Base-by-base conservation (phyloP, 2,797 vertebrate genomes). In the Loris lydekkerianus region DNA sequence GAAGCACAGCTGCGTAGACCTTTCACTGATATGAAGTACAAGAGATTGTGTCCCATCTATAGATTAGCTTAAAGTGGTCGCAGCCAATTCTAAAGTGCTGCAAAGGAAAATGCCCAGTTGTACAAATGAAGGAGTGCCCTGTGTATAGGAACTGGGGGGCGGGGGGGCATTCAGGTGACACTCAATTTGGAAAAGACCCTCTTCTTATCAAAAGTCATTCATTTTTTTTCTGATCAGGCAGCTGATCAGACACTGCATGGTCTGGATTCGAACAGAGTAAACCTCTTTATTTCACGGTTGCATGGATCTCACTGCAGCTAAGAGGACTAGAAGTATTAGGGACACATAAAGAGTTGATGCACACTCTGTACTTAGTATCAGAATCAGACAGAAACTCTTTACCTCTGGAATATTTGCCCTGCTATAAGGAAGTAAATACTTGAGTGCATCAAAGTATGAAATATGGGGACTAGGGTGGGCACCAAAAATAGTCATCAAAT, bases 171-270 rank as follows among this genome's bases (percentile, higher is more conserved):
- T 89, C 69, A 72, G 37, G 10, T 58, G 37, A 43, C 9, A 37
- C 21, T 86, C 31, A 77, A 11, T 86, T 89, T 86, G 56, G 56
- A 95, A 94, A 37, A 83, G 61, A 78, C 23, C 17, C 18, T 73
- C 6, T 91, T 87, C 6, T 91, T 90, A 18, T 83, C 17, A 94
- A 78, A 94, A 89, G 60, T 78, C 37, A 67, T 61, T 93, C 40
- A 78, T 23, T 63, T 75, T 61, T 34, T 2, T 34, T 34, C 34
- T 34, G 34, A 34, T 34, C 3, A 67, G 17, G 37, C 40, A 86
- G 9, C 37, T 14, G 10, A 80, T 43, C 20, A 34, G 46, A 49
- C 14, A 34, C 37, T 56, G 13, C 10, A 53, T 18, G 78, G 15
- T 49, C 13, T 31, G 2, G 43, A 58, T 82, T 61, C 69, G 10